Evolutionary conservation across 2,113 vertebrate genomes (phyloP), one percentile per base, ranked within the genome.

Genomic region (Oryzias woworae): DNA sequence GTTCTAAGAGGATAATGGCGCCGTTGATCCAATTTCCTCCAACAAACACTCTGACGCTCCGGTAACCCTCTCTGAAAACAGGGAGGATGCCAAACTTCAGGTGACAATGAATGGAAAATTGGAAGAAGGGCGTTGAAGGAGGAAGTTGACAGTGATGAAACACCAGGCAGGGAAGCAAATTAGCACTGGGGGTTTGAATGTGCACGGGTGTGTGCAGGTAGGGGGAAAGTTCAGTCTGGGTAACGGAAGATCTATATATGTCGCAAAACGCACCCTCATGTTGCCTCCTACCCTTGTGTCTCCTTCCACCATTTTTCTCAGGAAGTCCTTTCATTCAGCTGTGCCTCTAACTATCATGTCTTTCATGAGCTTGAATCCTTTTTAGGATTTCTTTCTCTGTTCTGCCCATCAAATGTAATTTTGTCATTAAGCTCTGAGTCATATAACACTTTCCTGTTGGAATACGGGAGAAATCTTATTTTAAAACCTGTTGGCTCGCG

Each of bases 71-170:
- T 52, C 46, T 80, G 59, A 65, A 66, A 63, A 70, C 60, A 62
- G 61, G 44, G 54, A 49, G 15, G 51, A 58, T 23, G 20, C 26
- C 8, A 49, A 46, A 53, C 57, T 43, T 56, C 14, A 65, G 58
- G 74, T 73, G 79, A 81, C 62, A 70, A 63, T 14, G 53, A 71
- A 67, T 65, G 62, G 48, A 61, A 72, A 84, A 85, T 71, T 78
- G 60, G 58, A 81, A 73, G 75, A 67, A 77, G 73, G 82, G 66
- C 74, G 83, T 52, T 65, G 72, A 83, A 79, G 73, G 66, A 76
- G 80, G 81, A 85, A 81, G 80, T 24, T 85, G 86, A 88, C 85
- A 88, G 85, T 90, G 84, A 91, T 90, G 75, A 85, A 91, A 85
- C 73, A 68, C 86, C 75, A 57, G 66, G 83, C 65, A 58, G 68